Base-by-base conservation (phyloP, 2,888 invertebrate genomes). In the Hoplodrina blanda region DNA sequence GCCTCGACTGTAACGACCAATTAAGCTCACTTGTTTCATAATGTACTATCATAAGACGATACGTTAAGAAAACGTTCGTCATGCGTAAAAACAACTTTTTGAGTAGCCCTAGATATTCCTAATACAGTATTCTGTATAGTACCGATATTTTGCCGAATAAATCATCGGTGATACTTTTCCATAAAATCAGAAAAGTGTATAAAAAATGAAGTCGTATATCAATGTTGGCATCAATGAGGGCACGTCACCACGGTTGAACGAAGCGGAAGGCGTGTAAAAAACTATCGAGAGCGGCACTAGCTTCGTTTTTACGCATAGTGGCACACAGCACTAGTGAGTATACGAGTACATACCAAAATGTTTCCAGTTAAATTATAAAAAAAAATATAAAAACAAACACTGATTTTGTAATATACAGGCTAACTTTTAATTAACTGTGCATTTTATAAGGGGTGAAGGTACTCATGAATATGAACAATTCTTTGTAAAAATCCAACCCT, bases 131-230 rank as follows among this genome's bases (percentile, higher is more conserved):
- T 41, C 13, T 37, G 33, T 33, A 33, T 33, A 7, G 60, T 52
- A 13, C 20, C 10, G 4, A 50, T 44, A 41, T 11, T 50, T 52
- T 30, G 6, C 8, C 5, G 25, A 53, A 81, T 68, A 76, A 69
- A 67, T 62, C 57, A 33, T 44, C 11, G 19, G 10, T 49, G 30
- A 53, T 61, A 37, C 44, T 81, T n/a, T 64, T 50, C 46, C 64
- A 66, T 69, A 46, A 66, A 69, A 64, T 68, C 25, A 56, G 37
- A 69, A 79, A 80, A 76, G 56, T 69, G 62, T 71, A 53, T 71
- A 80, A 76, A 83, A 77, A 80, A 76, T 73, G 64, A 53, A 56
- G 70, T 65, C 71, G 76, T 85, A 74, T 80, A 83, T 84, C 81
- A 77, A 67, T 73, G 65, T 69, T 59, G 55, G 69, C 25, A 25